These are phyloP conservation scores for Cepaea nemoralis DNA, from an alignment of 1,140 invertebrate genomes.

Conservation along the genomic window DNA sequence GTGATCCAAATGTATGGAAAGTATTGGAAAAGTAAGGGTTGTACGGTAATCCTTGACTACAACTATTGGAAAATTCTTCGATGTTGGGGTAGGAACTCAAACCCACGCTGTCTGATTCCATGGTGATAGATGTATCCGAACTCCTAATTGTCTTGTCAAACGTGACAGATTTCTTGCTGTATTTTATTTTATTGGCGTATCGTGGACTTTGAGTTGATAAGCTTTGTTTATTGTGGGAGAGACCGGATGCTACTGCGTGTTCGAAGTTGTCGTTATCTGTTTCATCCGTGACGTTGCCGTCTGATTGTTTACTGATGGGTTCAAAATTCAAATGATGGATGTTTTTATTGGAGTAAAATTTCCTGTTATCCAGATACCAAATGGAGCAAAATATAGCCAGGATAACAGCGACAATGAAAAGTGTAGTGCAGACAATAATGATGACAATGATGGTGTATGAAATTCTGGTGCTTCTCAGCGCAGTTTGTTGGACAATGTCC, in stretches of 20 bases:
- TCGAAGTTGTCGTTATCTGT: slow-evolving; percentile 2
- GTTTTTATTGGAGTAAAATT: slow-evolving; percentile 9
- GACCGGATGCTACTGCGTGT: background rate
- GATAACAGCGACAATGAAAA: slow-evolving; percentile 59
- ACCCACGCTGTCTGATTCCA: background rate
- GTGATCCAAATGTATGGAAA: background rate
- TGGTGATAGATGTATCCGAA: background rate
- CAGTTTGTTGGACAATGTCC: slow-evolving; percentile 26
- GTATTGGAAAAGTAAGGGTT: background rate
- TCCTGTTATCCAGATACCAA: slow-evolving; percentile 50
- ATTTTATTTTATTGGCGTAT: background rate
- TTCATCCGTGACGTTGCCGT: background rate
- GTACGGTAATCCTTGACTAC: background rate
- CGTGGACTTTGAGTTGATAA: background rate
- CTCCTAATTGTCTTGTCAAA: slow-evolving; percentile 12
- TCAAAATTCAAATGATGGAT: slow-evolving; percentile 11
- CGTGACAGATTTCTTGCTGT: slow-evolving; percentile 28
- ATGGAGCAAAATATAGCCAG: slow-evolving; percentile 59
- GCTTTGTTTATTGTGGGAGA: background rate
- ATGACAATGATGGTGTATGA: slow-evolving; percentile 58
- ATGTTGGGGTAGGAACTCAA: background rate
- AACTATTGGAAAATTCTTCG: background rate
- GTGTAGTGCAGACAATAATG: slow-evolving; percentile 59
- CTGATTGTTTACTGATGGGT: background rate
- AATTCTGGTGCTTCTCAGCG: no score